These are phyloP conservation scores for Limnephilus lunatus DNA, from an alignment of 2,888 invertebrate genomes.

Conservation along the genomic window DNA sequence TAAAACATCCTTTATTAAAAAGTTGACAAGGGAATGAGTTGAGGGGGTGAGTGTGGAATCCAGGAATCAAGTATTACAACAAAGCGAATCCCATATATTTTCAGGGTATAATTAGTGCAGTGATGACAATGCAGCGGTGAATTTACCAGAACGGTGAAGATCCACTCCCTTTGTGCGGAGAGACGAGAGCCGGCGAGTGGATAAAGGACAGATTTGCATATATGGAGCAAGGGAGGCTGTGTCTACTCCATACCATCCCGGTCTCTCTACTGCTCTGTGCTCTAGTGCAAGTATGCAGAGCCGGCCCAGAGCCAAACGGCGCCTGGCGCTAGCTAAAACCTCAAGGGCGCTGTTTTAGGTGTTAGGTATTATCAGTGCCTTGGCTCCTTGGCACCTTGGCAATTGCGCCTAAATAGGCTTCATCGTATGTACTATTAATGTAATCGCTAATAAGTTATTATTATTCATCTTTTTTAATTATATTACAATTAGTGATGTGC, in stretches of 20 bases:
- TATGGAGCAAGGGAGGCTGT: neutral
- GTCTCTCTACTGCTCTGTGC: neutral
- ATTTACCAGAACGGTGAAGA: constrained; percentile 35
- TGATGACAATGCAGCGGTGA: constrained; percentile 24
- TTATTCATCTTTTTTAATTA: too few relatives aligned
- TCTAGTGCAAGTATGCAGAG: neutral
- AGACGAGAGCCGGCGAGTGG: constrained; percentile 24
- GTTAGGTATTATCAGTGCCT: too few relatives aligned
- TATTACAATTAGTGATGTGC: too few relatives aligned
- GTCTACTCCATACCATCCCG: neutral
- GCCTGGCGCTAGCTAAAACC: too few relatives aligned
- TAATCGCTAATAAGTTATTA: too few relatives aligned
- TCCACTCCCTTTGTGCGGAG: constrained; percentile 23
- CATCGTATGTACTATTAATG: too few relatives aligned
- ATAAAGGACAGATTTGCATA: constrained; percentile 43
- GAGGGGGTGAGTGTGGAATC: neutral
- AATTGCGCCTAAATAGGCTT: too few relatives aligned
- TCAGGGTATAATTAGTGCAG: constrained; percentile 38
- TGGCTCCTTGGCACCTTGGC: too few relatives aligned
- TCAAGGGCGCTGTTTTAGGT: too few relatives aligned
- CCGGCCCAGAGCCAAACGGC: too few relatives aligned
- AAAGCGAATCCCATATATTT: constrained; percentile 34
- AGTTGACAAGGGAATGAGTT: neutral
- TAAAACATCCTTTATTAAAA: constrained; percentile 20
- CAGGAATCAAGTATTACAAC: neutral